Evolutionary conservation across 2,797 vertebrate genomes (phyloP).

Genomic region (Gila robusta): DNA sequence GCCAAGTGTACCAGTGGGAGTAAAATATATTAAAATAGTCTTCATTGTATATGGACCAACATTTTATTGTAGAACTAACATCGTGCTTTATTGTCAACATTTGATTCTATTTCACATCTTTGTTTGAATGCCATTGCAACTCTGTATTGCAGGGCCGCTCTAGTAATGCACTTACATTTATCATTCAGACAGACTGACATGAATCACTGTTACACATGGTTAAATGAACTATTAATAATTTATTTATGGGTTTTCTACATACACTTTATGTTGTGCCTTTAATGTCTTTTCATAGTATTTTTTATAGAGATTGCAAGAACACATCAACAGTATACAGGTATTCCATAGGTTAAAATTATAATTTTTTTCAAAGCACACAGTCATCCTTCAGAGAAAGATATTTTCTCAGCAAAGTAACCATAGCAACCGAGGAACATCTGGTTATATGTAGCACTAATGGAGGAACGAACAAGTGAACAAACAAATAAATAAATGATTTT

Average conservation of each 20-base stretch:
- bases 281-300: not conserved
- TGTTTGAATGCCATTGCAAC: not conserved
- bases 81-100: not conserved
- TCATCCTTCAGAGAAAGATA: conserved; percentile 5
- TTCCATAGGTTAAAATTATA: not conserved
- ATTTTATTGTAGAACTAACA: not conserved
- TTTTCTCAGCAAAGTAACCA: conserved; percentile 47
- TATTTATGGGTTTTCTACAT: not conserved
- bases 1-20: not conserved
- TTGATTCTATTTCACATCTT: not conserved
- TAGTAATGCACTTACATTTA: not conserved
- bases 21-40: not conserved
- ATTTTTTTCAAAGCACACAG: not conserved
- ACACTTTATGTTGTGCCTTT: not conserved
- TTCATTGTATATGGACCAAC: not conserved
- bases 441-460: conserved; percentile 11
- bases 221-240: conserved; percentile 4
- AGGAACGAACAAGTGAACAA: not conserved
- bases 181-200: conserved; percentile 3
- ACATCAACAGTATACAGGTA: not conserved
- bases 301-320: not conserved
- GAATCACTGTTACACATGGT: conserved; percentile 19
- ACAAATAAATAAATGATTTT: not conserved
- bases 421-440: conserved; percentile 44
- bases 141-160: not conserved